These are phyloP conservation scores for Corythoichthys haematopterus DNA, from an alignment of 2,113 vertebrate genomes.

Conservation along the genomic window DNA sequence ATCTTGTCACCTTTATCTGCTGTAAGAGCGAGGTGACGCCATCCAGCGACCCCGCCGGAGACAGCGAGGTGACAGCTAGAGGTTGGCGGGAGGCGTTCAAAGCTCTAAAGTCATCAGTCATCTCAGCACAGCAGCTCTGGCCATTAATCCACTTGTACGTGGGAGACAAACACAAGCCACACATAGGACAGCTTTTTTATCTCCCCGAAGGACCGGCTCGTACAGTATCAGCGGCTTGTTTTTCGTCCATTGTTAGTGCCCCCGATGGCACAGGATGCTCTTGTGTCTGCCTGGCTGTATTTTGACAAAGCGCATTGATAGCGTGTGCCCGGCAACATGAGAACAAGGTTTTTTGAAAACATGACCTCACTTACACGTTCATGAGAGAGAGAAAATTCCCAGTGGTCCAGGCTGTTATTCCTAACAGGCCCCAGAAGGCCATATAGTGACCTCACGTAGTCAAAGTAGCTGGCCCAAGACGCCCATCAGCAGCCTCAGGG, in stretches of 20 bases:
- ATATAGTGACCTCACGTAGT: slow-evolving; percentile 61
- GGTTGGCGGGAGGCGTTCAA: slow-evolving; percentile 39
- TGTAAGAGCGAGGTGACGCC: slow-evolving; percentile 44
- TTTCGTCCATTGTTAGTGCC: slow-evolving; percentile 45
- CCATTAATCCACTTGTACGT: slow-evolving; percentile 50
- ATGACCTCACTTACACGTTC: slow-evolving; percentile 59
- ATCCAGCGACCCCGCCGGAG: slow-evolving; percentile 48
- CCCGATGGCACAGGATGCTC: slow-evolving; percentile 43
- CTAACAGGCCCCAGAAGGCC: slow-evolving; percentile 49
- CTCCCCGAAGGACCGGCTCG: slow-evolving; percentile 36
- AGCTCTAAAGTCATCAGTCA: slow-evolving; percentile 60
- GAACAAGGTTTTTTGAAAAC: slow-evolving; percentile 54
- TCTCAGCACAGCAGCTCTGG: slow-evolving; percentile 41
- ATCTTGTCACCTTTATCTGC: slow-evolving; percentile 42
- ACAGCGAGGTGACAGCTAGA: slow-evolving; percentile 49
- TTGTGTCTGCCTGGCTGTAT: slow-evolving; percentile 41
- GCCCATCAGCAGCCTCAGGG: slow-evolving; percentile 33
- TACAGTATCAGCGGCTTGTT: slow-evolving; percentile 36
- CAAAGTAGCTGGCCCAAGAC: slow-evolving; percentile 48
- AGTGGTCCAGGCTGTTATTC: slow-evolving; percentile 64
- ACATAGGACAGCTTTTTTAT: slow-evolving; percentile 37
- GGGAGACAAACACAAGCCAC: slow-evolving; percentile 36
- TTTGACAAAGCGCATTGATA: slow-evolving; percentile 61
- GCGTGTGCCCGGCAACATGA: slow-evolving; percentile 44
- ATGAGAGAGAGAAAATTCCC: slow-evolving; percentile 52